phyloP scores from a whole-genome alignment of 2,888 invertebrate genomes.

The Meghimatium bilineatum region DNA sequence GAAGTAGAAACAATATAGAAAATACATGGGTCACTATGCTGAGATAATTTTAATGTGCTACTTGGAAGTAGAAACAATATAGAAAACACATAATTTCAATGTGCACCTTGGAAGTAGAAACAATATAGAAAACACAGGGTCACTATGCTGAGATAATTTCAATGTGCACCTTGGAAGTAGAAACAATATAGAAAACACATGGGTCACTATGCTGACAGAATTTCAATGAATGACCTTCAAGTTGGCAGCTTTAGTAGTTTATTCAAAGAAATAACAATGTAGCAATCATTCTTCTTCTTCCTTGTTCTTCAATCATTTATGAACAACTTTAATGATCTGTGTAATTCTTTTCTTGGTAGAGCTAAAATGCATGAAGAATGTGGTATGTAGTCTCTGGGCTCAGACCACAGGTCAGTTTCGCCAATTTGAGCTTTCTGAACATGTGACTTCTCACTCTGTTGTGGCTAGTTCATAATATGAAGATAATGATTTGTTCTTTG shows the following conservation, averaged over 20 bases:
- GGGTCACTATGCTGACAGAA: background rate
- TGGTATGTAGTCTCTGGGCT: too few species aligned
- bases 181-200: background rate
- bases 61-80: background rate
- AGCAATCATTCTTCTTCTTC: too few species aligned
- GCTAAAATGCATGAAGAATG: too few species aligned
- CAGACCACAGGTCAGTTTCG: too few species aligned
- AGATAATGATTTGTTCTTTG: too few species aligned
- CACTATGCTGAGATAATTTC: background rate
- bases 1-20: background rate
- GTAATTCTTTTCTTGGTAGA: too few species aligned
- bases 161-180: constrained; percentile 32
- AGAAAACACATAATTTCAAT: constrained; percentile 19
- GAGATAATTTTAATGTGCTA: constrained; percentile 32
- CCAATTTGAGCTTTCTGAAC: too few species aligned
- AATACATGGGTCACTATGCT: background rate
- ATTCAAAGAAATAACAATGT: background rate
- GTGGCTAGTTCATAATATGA: too few species aligned
- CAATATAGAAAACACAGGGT: background rate
- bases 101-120: constrained; percentile 25
- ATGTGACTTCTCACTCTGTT: too few species aligned
- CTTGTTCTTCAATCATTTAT: too few species aligned
- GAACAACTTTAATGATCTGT: too few species aligned
- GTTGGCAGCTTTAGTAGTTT: background rate
- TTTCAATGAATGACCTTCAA: background rate